Percentiles rank a stretch among this genome's conserved stretches.
These are phyloP conservation scores for Esox niger DNA, from an alignment of 2,113 vertebrate genomes.

Conservation along the genomic window DNA sequence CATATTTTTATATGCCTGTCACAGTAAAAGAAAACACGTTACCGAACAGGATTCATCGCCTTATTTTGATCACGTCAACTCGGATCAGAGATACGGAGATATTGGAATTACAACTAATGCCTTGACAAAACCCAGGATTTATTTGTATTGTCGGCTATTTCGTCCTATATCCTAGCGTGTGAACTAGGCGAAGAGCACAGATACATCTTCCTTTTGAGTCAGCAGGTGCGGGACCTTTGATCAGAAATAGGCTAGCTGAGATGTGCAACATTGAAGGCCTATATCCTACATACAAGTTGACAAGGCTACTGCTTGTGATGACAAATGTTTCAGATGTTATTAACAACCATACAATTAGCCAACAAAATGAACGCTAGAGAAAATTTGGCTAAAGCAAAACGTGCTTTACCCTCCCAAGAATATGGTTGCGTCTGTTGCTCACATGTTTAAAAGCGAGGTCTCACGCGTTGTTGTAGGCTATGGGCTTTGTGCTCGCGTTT, in stretches of 20 bases:
- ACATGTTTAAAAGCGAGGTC: no score
- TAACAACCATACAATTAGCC: not conserved
- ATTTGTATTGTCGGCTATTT: not conserved
- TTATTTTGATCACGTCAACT: conserved; percentile 22
- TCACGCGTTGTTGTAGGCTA: conserved; percentile 34
- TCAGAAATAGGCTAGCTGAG: not conserved
- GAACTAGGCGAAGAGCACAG: not conserved
- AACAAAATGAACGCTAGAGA: conserved; percentile 10
- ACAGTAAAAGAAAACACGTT: conserved; percentile 37
- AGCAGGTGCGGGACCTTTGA: conserved; percentile 1
- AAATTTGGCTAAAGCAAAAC: conserved; percentile 45
- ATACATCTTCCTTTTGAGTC: not conserved
- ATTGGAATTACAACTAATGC: conserved; percentile 12
- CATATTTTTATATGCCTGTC: conserved; percentile 27
- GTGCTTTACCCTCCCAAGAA: conserved; percentile 16
- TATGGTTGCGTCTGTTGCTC: conserved; percentile 15
- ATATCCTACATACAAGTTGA: not conserved
- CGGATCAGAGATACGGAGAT: conserved; percentile 33
- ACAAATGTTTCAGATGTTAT: conserved; percentile 9
- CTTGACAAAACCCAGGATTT: conserved; percentile 22
- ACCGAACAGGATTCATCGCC: conserved; percentile 29
- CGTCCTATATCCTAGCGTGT: not conserved
- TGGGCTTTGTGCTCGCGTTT: not conserved
- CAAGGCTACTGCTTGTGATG: not conserved
- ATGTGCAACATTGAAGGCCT: not conserved